Percentiles rank a stretch among this genome's conserved stretches.
Conservation (phyloP, 2,888 invertebrate species). For the Polymixis flavicincta region DNA sequence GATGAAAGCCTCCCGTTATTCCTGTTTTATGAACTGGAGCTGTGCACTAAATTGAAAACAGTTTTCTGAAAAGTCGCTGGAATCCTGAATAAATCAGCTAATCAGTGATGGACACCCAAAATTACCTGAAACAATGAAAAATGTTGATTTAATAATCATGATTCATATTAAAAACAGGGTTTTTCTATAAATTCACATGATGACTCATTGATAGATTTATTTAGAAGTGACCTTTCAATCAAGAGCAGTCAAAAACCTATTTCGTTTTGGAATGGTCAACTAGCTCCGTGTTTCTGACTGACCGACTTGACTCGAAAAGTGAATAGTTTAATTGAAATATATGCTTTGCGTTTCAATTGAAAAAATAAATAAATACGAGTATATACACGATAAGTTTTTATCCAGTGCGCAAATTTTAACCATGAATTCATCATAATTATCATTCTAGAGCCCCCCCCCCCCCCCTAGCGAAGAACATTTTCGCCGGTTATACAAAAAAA, state of each 20-base stretch:
- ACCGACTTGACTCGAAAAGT: background rate
- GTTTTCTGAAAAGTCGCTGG: background rate
- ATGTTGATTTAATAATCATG: background rate
- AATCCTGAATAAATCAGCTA: background rate
- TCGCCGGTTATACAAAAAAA: no score
- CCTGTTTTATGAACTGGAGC: background rate
- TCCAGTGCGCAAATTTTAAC: no score
- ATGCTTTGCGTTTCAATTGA: no score
- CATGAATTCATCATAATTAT: no score
- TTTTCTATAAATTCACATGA: background rate
- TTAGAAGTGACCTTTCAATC: background rate
- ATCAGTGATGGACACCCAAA: slow-evolving; percentile 6
- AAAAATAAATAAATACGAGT: no score
- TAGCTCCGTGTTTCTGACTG: background rate
- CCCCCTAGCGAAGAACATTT: no score
- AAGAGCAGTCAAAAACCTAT: background rate
- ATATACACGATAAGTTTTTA: no score
- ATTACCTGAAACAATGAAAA: slow-evolving; percentile 63
- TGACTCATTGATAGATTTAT: background rate
- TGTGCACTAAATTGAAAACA: background rate
- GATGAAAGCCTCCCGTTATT: background rate
- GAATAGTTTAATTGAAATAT: no score
- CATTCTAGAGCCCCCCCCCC: no score
- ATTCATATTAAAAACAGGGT: background rate
- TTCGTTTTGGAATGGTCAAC: background rate